Evolutionary conservation across 1,140 invertebrate species (phyloP).

Genomic region (Oedothorax gibbosus): DNA sequence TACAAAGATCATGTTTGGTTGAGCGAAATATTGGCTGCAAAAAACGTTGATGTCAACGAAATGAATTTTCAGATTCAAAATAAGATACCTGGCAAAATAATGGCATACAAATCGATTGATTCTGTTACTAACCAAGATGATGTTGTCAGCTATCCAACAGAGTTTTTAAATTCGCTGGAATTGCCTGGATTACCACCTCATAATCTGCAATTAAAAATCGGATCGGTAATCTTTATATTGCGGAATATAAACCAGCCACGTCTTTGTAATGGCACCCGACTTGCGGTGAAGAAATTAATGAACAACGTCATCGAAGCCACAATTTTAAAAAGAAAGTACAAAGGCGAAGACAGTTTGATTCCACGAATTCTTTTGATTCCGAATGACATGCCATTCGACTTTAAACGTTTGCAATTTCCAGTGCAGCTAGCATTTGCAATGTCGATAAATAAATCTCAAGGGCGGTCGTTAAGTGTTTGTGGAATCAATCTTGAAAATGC

Average conservation of each 20-base stretch:
- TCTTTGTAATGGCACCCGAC: constrained; percentile 68
- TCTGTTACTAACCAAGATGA: neutral
- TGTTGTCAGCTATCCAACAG: constrained; percentile 37
- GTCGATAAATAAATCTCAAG: constrained; percentile 74
- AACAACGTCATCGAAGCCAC: constrained; percentile 40
- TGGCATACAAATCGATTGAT: neutral
- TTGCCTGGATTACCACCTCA: constrained; percentile 66
- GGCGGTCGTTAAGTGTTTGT: constrained; percentile 66
- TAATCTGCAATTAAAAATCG: constrained; percentile 61
- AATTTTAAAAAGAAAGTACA: neutral
- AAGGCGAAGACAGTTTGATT: constrained; percentile 26
- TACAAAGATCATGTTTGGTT: constrained; percentile 35
- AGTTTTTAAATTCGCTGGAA: constrained; percentile 59
- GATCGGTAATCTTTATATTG: constrained; percentile 50
- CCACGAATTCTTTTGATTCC: constrained; percentile 38
- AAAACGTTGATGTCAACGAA: constrained; percentile 3
- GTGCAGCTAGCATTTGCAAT: constrained; percentile 71
- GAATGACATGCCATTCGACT: constrained; percentile 62
- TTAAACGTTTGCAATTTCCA: constrained; percentile 72
- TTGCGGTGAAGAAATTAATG: constrained; percentile 60
- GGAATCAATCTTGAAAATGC: constrained; percentile 15
- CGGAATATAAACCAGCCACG: constrained; percentile 58
- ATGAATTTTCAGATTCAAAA: neutral
- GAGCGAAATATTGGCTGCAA: constrained; percentile 23
- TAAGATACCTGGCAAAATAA: neutral